Evolutionary conservation across 2,888 invertebrate species (phyloP).

Genomic region (Lampropteryx suffumata): DNA sequence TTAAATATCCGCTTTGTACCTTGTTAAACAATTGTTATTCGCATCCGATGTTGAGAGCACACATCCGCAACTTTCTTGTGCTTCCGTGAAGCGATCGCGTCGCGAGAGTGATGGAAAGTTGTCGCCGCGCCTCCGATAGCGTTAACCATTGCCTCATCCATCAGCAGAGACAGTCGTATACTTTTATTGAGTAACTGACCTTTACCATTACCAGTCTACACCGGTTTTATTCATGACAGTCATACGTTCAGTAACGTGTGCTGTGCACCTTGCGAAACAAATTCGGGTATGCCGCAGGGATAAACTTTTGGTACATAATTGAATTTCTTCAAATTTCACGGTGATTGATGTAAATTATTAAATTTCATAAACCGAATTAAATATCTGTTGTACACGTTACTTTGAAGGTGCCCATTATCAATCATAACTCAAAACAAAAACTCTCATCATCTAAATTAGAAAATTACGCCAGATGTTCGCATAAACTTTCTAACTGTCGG

Average conservation of each 20-base stretch:
- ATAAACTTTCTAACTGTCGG: slow-evolving; percentile 65
- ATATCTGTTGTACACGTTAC: background rate
- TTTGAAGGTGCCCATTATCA: slow-evolving; percentile 26
- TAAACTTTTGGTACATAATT: slow-evolving; percentile 12
- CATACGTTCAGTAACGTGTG: slow-evolving; percentile 26
- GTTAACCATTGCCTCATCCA: slow-evolving; percentile 49
- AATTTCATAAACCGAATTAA: too few relatives aligned
- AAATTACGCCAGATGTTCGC: slow-evolving; percentile 67
- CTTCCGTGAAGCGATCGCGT: slow-evolving; percentile 50
- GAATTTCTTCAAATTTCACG: slow-evolving; percentile 1
- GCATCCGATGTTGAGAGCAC: slow-evolving; percentile 34
- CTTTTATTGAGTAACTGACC: slow-evolving; percentile 58
- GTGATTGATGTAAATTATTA: background rate
- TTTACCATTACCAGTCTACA: slow-evolving; percentile 53
- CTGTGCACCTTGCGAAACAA: slow-evolving; percentile 31
- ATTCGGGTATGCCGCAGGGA: slow-evolving; percentile 26
- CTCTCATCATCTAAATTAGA: slow-evolving; percentile 53
- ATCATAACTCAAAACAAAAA: slow-evolving; percentile 41
- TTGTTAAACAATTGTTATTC: slow-evolving; percentile 40
- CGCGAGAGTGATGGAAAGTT: slow-evolving; percentile 56
- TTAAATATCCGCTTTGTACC: slow-evolving; percentile 7
- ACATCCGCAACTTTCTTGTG: slow-evolving; percentile 46
- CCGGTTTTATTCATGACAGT: slow-evolving; percentile 43
- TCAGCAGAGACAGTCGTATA: slow-evolving; percentile 32
- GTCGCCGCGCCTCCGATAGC: slow-evolving; percentile 54